Base-by-base conservation (phyloP, 2,797 vertebrate species). In the Australoheros facetus region DNA sequence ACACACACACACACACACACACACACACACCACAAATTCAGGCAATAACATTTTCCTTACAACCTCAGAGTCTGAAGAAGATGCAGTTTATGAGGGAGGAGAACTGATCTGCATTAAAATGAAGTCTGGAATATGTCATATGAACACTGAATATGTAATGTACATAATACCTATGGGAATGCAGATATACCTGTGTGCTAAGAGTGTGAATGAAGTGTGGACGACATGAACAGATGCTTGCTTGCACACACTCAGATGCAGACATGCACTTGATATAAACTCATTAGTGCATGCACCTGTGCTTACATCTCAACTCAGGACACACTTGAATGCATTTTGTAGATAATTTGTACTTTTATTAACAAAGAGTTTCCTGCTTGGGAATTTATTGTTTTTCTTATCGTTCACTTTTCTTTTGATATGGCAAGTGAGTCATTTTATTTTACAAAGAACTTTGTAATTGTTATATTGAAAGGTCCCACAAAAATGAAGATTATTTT, bases 241-340 rank as follows among this genome's bases (percentile, higher is more conserved):
- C 69, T 30, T 21, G 73, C 56, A 60, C 6, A 6, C 64, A 51
- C 64, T 14, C 17, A 45, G 2, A 5, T 32, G 64, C 42, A 69
- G 45, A 28, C 45, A 1, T 26, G 51, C 56, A 45, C 60, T 54
- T 45, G 54, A 56, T 78, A 48, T 14, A 39, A 30, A 74, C 78
- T 82, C 79, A 80, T 89, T 84, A 79, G 72, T 19, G 70, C 64
- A 39, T 80, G 60, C 72, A 79, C 76, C 79, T 81, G 79, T 73
- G 80, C 45, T 13, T 9, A 30, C 45, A n/a, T 69, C 42, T 51
- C 54, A 78, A 76, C 71, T 74, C 14, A 17, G 64, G 71, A 70
- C 58, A 64, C 71, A 57, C 77, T 60, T 0, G 42, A 66, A 21
- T 70, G 53, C 72, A 28, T 57, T 64, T 19, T 69, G 45, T n/a